phyloP scores from a whole-genome alignment of 2,113 vertebrate genomes.

The Nyctibius bracteatus region DNA sequence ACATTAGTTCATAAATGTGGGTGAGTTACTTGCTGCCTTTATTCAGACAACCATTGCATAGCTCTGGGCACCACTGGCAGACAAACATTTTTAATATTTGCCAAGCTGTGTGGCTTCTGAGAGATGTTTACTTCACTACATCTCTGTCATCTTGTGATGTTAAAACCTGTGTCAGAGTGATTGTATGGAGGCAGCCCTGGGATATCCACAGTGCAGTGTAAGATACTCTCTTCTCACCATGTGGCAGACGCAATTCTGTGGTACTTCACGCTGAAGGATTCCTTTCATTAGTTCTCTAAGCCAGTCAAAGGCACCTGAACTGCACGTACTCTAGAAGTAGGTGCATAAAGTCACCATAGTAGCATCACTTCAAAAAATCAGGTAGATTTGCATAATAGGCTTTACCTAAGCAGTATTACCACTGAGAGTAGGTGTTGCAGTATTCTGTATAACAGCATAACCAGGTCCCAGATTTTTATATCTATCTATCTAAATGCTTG shows the following conservation, averaged over 20 bases:
- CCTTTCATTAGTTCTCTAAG: background rate
- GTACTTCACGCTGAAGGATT: background rate
- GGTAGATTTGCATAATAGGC: background rate
- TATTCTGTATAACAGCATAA: background rate
- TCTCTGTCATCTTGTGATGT: background rate
- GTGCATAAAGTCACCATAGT: background rate
- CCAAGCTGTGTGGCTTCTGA: background rate
- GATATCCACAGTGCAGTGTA: background rate
- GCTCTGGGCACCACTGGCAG: background rate
- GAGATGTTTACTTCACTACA: background rate
- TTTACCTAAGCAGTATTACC: background rate
- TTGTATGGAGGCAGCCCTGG: background rate
- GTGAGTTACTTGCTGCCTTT: background rate
- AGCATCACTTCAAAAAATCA: background rate
- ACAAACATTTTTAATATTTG: background rate
- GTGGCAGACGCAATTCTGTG: background rate
- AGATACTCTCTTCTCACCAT: background rate
- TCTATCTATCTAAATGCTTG: background rate
- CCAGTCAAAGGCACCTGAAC: background rate
- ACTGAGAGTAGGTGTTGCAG: background rate
- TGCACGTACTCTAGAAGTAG: background rate
- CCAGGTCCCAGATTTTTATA: background rate
- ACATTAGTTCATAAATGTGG: background rate
- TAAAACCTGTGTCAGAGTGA: background rate
- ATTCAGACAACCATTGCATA: background rate